Evolutionary conservation across 2,113 vertebrate genomes (phyloP), one percentile per base, ranked within the genome.

Genomic region (Epinephelus fuscoguttatus): DNA sequence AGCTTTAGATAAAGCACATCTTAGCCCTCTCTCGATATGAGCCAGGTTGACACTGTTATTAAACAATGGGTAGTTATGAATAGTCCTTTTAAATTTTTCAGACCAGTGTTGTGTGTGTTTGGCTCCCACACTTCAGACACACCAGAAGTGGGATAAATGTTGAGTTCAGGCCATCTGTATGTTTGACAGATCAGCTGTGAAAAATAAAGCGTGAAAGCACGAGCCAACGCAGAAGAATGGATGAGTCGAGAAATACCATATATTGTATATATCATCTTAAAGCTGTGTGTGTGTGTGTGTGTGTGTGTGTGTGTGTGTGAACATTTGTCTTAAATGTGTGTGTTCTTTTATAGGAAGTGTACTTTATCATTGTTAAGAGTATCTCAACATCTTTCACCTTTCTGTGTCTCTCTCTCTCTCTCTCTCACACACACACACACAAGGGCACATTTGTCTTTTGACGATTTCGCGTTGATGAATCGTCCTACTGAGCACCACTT

Each of bases 401-500:
- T n/a, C 37, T 63, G 13, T 49, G 23, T 53, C 4, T 53, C 18
- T 55, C 19, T 55, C 7, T 53, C 4, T 53, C 18, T 55, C 19
- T 55, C 7, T 8, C 50, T 6, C 9, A 5, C 14, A 72, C 59
- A 33, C 63, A 70, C 67, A 75, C 23, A 55, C 33, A 62, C 15
- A 40, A 71, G 11, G 13, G 74, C 33, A 67, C 53, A 55, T 73
- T 69, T 62, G 27, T 79, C 62, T 68, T 68, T 25, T 14, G 18
- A 18, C 0, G 19, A 37, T 52, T 75, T 63, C 13, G 6, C 33
- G n/a, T 52, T 23, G 53, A 75, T 64, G 19, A 42, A 6, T 70
- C 25, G 42, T 70, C 59, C 27, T 3, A 6, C 33, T 27, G 49
- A 77, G 70, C 25, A 55, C 9, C 42, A 42, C 42, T 42, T 42